Evolutionary conservation across 2,888 invertebrate genomes (phyloP).

Genomic region (Ennomos erosarius): DNA sequence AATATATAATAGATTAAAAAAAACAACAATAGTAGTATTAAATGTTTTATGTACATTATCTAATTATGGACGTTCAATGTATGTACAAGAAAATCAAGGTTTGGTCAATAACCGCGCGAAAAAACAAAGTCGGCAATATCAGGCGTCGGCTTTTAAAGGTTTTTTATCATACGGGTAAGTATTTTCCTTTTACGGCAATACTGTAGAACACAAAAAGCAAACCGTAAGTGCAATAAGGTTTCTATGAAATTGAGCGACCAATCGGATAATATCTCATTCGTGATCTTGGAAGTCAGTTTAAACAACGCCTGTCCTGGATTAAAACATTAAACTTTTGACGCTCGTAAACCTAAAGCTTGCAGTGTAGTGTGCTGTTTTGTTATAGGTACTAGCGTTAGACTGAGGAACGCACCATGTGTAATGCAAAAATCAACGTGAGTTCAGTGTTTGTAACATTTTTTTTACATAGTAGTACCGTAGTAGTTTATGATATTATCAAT

Average conservation of each 20-base stretch:
- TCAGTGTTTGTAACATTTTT: background rate
- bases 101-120: too few species aligned
- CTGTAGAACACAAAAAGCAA: slow-evolving; percentile 17
- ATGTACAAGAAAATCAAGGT: too few species aligned
- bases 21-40: too few species aligned
- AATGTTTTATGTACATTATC: too few species aligned
- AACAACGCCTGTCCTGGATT: slow-evolving; percentile 11
- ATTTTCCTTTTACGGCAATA: slow-evolving; percentile 14
- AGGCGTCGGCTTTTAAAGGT: too few species aligned
- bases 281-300: slow-evolving; percentile 22
- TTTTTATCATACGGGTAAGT: slow-evolving; percentile 4
- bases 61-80: too few species aligned
- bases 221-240: slow-evolving; percentile 16
- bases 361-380: slow-evolving; percentile 6
- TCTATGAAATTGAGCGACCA: slow-evolving; percentile 15
- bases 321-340: slow-evolving; percentile 2
- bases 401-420: slow-evolving; percentile 7
- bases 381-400: background rate
- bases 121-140: too few species aligned
- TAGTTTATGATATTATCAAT: background rate
- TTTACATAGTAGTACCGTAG: background rate
- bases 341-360: background rate
- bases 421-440: slow-evolving; percentile 15
- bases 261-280: slow-evolving; percentile 24
- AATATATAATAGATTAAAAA: too few species aligned